Evolutionary conservation across 2,113 vertebrate genomes (phyloP), one percentile per base, ranked within the genome.

Genomic region (Heteronetta atricapilla): DNA sequence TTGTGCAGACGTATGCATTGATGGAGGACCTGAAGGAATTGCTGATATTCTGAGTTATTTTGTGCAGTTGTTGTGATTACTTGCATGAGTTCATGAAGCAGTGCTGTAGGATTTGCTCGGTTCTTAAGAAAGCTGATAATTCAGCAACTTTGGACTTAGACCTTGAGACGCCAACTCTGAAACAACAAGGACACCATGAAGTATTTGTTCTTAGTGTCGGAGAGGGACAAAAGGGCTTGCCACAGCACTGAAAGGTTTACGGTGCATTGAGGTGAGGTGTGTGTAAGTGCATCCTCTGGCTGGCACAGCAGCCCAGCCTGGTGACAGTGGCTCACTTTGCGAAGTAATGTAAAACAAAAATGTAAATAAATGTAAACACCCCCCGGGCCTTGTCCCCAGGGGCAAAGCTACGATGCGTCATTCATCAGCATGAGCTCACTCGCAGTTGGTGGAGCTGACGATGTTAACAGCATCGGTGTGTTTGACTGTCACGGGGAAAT

Each of bases 241-340:
- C 8, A 3, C 36, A 25, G 70, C 9, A 0, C 55, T 58, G 48
- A 29, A 1, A 1, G 19, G 14, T 6, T 0, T 19, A 16, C 34
- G n/a, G 18, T 13, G 26, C 63, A 22, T 7, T 0, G 0, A 81
- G 33, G 40, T 53, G 36, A 74, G 38, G 11, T 34, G 25, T 18
- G 23, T 11, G 29, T n/a, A 26, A 38, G 50, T 13, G 29, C 13
- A 21, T 53, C 69, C 53, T 48, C 55, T 59, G 11, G 18, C 26
- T 86, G 5, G 1, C 76, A 50, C 31, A 55, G 46, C n/a, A 63
- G 63, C 46, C 3, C 3, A 74, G 25, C 36, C 69, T 84, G 18
- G 20, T 23, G 85, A 22, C 15, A 46, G 8, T 46, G 42, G 12
- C 28, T 31, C 18, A 3, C n/a, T 86, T 60, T 86, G 44, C 20